Conservation (phyloP, 2,888 invertebrate genomes). For the Cerastis leucographa region DNA sequence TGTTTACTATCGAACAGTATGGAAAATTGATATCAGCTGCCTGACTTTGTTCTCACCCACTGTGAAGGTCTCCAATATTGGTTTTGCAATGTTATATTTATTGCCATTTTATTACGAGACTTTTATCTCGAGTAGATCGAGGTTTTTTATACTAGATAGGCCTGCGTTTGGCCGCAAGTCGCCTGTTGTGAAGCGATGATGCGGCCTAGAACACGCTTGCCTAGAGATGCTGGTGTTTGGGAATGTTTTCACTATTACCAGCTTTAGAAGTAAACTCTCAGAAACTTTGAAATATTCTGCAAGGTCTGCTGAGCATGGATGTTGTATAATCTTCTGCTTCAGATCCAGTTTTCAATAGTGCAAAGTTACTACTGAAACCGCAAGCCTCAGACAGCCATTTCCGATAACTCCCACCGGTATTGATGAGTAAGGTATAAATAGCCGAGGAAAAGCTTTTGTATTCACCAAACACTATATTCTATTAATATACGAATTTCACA, state of each 20-base stretch:
- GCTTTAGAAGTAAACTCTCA: background rate
- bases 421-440: slow-evolving; percentile 4
- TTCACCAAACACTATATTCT: slow-evolving; percentile 13
- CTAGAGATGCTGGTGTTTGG: background rate
- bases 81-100: slow-evolving; percentile 21
- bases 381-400: background rate
- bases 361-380: background rate
- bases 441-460: slow-evolving; percentile 2
- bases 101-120: background rate
- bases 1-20: slow-evolving; percentile 51
- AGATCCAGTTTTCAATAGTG: background rate
- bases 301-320: background rate
- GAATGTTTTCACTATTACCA: background rate
- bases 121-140: background rate
- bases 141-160: too few relatives aligned
- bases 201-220: too few relatives aligned
- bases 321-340: background rate
- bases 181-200: too few relatives aligned
- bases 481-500: slow-evolving; percentile 27
- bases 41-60: slow-evolving; percentile 42
- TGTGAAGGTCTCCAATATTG: slow-evolving; percentile 38
- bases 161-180: too few relatives aligned
- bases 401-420: background rate
- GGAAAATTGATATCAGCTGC: slow-evolving; percentile 52
- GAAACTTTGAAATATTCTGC: background rate